These are phyloP conservation scores for Lampropteryx suffumata DNA, from an alignment of 2,888 invertebrate genomes.

Conservation along the genomic window DNA sequence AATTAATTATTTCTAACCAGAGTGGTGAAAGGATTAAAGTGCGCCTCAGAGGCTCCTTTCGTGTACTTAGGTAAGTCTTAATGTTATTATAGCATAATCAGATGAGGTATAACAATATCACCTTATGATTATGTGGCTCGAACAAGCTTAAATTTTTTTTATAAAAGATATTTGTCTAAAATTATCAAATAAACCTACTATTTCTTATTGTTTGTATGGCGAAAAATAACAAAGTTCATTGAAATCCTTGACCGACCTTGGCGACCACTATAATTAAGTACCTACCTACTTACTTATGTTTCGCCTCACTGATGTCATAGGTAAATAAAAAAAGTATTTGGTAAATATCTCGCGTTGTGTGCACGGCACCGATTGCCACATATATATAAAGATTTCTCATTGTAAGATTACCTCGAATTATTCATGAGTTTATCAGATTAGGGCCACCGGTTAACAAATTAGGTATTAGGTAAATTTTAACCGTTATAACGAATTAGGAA, in stretches of 20 bases:
- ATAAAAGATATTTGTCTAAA: not conserved
- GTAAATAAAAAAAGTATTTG: conserved; percentile 21
- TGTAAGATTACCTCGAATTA: conserved; percentile 11
- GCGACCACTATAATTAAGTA: conserved; percentile 10
- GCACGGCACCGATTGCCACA: conserved; percentile 20
- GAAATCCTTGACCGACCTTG: conserved; percentile 30
- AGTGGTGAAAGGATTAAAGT: too few relatives aligned
- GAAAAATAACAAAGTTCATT: conserved; percentile 16
- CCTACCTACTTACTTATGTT: conserved; percentile 7
- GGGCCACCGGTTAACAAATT: conserved; percentile 9
- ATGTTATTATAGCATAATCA: too few relatives aligned
- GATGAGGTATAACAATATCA: too few relatives aligned
- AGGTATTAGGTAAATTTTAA: conserved; percentile 13
- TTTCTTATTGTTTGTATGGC: conserved; percentile 16
- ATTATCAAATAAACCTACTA: conserved; percentile 11
- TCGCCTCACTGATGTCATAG: conserved; percentile 23
- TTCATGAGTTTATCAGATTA: conserved; percentile 17
- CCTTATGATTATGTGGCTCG: too few relatives aligned
- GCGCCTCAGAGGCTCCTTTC: too few relatives aligned
- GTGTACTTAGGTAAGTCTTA: too few relatives aligned
- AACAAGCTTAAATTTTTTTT: not conserved
- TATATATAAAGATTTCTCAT: conserved; percentile 12
- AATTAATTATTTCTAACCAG: too few relatives aligned
- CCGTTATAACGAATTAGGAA: conserved; percentile 4
- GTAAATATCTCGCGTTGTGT: conserved; percentile 3